Evolutionary conservation across 2,888 invertebrate species (phyloP).

Genomic region (Acleris holmiana): DNA sequence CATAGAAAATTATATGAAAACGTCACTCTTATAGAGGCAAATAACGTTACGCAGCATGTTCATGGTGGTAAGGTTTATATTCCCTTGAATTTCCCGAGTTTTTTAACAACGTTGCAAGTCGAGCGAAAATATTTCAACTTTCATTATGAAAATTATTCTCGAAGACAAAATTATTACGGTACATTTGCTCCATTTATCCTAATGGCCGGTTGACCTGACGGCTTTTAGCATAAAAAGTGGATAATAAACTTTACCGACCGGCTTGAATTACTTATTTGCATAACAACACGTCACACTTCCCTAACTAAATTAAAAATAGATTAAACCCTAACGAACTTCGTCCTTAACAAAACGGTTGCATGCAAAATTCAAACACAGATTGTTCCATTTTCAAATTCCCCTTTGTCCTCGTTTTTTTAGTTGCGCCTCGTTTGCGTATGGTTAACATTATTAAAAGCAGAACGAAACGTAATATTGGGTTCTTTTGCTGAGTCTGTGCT

Average conservation of each 20-base stretch:
- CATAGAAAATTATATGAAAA: constrained; percentile 32
- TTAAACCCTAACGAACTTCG: constrained; percentile 44
- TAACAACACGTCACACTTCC: constrained; percentile 37
- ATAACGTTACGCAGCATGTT: not conserved
- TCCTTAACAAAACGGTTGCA: constrained; percentile 32
- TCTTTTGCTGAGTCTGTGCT: constrained; percentile 39
- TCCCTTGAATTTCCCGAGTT: not conserved
- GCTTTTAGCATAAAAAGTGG: constrained; percentile 13
- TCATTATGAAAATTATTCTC: constrained; percentile 28
- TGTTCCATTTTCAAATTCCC: constrained; percentile 45
- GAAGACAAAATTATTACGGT: constrained; percentile 26
- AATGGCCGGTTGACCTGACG: constrained; percentile 26
- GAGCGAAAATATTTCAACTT: constrained; percentile 14
- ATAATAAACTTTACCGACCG: constrained; percentile 9
- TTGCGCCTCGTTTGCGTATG: constrained; percentile 43
- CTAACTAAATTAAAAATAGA: constrained; percentile 44
- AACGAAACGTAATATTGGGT: constrained; percentile 39
- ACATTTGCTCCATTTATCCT: constrained; percentile 27
- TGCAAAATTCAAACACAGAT: constrained; percentile 47
- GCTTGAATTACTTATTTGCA: constrained; percentile 11
- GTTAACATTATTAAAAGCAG: constrained; percentile 56
- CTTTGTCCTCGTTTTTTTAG: constrained; percentile 46
- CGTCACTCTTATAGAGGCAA: constrained; percentile 19
- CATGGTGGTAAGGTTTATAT: too few species aligned
- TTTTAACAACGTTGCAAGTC: constrained; percentile 14